Base-by-base conservation (phyloP, 1,140 invertebrate genomes). In the Micrasema minimum region DNA sequence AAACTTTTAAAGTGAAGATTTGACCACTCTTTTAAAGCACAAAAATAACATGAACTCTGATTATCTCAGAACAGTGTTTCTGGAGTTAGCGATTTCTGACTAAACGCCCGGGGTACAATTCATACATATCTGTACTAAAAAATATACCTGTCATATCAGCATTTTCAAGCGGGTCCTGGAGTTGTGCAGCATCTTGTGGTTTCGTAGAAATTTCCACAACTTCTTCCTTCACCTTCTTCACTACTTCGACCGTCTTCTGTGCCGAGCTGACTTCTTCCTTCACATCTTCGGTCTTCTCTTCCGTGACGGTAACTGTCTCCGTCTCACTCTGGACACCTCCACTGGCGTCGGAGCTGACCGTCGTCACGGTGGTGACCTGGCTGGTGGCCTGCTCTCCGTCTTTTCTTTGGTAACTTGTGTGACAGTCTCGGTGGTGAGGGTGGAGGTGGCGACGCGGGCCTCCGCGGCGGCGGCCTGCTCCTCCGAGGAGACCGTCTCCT, bases 111-210 rank as follows among this genome's bases (percentile, higher is more conserved):
- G n/a, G n/a, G n/a, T n/a, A n/a, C n/a, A n/a, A n/a, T n/a, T n/a
- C n/a, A n/a, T n/a, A n/a, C n/a, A n/a, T n/a, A n/a, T n/a, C n/a
- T n/a, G n/a, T n/a, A n/a, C n/a, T n/a, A n/a, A n/a, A n/a, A n/a
- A n/a, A n/a, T n/a, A 38, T 59, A 77, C 77, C 76, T 57, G 78
- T 77, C 78, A 79, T 79, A 72, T 79, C 78, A 67, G 75, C 74
- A 55, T 75, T 69, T 22, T 77, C 73, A 22, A 76, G 53, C 14
- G 75, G 74, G 70, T 75, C 74, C 20, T 18, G n/a, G 26, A 43
- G 35, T 65, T 50, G 76, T 41, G 9, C 53, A 69, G 12, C 16
- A 18, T 57, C 61, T 10, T 72, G 55, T 16, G 11, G 51, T 37
- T 72, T 73, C 38, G 51, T 41, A 3, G 35, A 10, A 50, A 38